These are phyloP conservation scores for Halictus ligatus DNA, from an alignment of 2,888 invertebrate species.

Conservation along the genomic window DNA sequence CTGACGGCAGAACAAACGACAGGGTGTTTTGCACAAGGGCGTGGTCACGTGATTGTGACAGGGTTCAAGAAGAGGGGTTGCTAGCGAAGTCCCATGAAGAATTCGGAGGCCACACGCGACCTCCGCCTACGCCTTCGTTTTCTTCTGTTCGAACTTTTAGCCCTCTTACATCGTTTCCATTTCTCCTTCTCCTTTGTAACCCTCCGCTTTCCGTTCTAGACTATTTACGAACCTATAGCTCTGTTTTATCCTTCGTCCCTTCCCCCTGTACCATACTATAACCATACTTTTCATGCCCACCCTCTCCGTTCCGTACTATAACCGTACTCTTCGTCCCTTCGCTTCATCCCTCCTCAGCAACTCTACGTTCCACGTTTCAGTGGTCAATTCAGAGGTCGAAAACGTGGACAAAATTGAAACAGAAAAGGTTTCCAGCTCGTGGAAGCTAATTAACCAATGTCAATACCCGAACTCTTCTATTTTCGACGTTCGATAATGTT, in stretches of 20 bases:
- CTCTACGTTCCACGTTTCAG: too few species aligned
- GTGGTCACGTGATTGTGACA: constrained; percentile 65
- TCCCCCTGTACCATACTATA: neutral
- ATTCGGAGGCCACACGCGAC: constrained; percentile 67
- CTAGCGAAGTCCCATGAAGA: constrained; percentile 57
- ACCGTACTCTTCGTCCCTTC: too few species aligned
- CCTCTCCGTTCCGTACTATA: neutral
- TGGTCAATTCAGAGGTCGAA: too few species aligned
- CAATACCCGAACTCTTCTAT: too few species aligned
- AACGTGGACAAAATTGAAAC: too few species aligned
- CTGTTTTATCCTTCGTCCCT: neutral
- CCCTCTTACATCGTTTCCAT: neutral
- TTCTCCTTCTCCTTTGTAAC: neutral
- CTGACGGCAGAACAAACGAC: neutral
- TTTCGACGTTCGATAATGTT: too few species aligned
- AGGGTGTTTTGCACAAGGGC: constrained; percentile 55
- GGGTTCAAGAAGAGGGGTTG: constrained; percentile 42
- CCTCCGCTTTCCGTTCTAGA: constrained; percentile 23
- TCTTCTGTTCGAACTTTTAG: constrained; percentile 4
- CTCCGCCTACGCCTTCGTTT: constrained; percentile 30
- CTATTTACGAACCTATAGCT: neutral
- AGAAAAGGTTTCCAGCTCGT: too few species aligned
- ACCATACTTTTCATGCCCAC: too few species aligned
- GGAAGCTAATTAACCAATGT: too few species aligned
- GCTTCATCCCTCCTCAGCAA: too few species aligned